phyloP scores from a whole-genome alignment of 2,888 invertebrate species.

The Junonia oenone region DNA sequence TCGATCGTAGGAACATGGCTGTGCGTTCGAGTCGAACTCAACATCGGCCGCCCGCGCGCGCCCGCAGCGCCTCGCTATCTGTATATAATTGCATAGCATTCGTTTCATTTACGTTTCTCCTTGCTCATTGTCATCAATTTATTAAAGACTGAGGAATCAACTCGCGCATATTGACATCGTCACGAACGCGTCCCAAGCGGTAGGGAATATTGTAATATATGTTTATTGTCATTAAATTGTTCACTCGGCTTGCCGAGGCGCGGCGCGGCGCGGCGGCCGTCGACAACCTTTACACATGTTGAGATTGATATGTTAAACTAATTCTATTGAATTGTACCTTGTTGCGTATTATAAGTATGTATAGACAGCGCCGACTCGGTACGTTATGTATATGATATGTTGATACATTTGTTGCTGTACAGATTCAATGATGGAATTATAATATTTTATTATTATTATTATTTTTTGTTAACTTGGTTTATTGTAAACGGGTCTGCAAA shows the following conservation, averaged over 20 bases:
- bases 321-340: slow-evolving; percentile 78
- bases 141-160: slow-evolving; percentile 80
- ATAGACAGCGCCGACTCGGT: slow-evolving; percentile 38
- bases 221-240: slow-evolving; percentile 39
- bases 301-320: slow-evolving; percentile 79
- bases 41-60: slow-evolving; percentile 40
- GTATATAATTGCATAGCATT: slow-evolving; percentile 76
- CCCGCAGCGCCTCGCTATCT: slow-evolving; percentile 47
- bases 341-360: slow-evolving; percentile 74
- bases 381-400: slow-evolving; percentile 45
- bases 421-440: slow-evolving; percentile 61
- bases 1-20: slow-evolving; percentile 63
- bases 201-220: slow-evolving; percentile 63
- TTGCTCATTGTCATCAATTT: slow-evolving; percentile 79
- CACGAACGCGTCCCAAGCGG: slow-evolving; percentile 67
- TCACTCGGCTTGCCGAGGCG: slow-evolving; percentile 35
- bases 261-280: slow-evolving; percentile 32
- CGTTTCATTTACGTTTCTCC: slow-evolving; percentile 73
- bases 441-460: slow-evolving; percentile 60
- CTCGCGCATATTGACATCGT: slow-evolving; percentile 75
- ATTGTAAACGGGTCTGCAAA: slow-evolving; percentile 74
- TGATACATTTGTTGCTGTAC: slow-evolving; percentile 60
- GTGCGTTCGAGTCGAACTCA: slow-evolving; percentile 69
- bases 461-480: slow-evolving; percentile 72
- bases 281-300: slow-evolving; percentile 76